A percentile compares a stretch with the other conserved stretches of the same genome.
phyloP scores from a whole-genome alignment of 2,888 invertebrate species.

The Diploptera punctata region DNA sequence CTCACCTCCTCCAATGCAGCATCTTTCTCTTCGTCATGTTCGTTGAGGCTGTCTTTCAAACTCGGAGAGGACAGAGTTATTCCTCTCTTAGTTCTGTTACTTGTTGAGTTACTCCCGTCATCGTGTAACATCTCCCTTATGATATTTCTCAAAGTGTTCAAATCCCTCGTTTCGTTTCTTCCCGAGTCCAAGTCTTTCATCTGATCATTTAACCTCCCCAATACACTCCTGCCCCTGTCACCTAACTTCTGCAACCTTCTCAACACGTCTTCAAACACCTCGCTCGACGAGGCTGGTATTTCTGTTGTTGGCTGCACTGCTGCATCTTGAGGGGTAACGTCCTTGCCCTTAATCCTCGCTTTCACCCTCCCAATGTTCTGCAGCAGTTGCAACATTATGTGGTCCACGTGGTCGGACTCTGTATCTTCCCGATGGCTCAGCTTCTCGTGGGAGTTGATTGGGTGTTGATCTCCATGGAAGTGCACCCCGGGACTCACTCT shows the following conservation, averaged over 20 bases:
- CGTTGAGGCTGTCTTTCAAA: conserved; percentile 58
- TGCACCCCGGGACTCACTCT: conserved; percentile 36
- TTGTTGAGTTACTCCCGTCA: background rate
- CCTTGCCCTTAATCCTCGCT: conserved; percentile 40
- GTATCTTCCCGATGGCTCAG: conserved; percentile 45
- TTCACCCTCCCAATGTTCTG: conserved; percentile 41
- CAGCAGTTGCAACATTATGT: conserved; percentile 43
- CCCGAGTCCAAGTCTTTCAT: conserved; percentile 42
- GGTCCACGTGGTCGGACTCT: conserved; percentile 49
- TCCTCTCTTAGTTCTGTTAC: background rate
- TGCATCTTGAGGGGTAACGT: background rate
- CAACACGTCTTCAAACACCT: conserved; percentile 66
- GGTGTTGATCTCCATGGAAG: conserved; percentile 29
- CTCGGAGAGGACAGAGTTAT: background rate
- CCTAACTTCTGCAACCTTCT: conserved; percentile 64
- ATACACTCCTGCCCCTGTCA: conserved; percentile 61
- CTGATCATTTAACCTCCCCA: conserved; percentile 62
- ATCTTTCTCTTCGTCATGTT: conserved; percentile 67
- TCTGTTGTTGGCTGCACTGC: background rate
- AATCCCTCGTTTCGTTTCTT: background rate
- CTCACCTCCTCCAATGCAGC: conserved; percentile 68
- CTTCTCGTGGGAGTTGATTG: conserved; percentile 33
- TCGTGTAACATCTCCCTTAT: conserved; percentile 21
- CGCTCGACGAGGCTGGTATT: conserved; percentile 48
- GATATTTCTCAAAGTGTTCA: conserved; percentile 3